Base-by-base conservation (phyloP, 37 sponge, comb jelly and placozoan species). In the Cliona cf. orientalis region DNA sequence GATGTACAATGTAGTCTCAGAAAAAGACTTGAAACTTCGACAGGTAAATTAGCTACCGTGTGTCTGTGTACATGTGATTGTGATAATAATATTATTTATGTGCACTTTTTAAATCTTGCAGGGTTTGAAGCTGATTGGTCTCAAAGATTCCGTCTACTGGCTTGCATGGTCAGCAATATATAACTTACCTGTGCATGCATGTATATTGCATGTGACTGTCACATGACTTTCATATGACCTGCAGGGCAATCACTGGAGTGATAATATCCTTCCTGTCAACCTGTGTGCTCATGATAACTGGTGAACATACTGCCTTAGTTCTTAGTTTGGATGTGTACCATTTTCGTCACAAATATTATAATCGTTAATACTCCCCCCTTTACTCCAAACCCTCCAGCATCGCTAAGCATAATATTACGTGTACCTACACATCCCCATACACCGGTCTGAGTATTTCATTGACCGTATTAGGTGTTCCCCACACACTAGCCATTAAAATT, bases 101-200 rank as follows among this genome's bases (percentile, higher is more conserved):
- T 21, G 11, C 12, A 62, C 22, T 62, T 62, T 26, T 26, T 62
- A 23, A 62, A 7, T 62, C 46, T 23, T 37, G 17, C 44, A 91
- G 80, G 93, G 93, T 11, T 49, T 93, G 69, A 93, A 93, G 64
- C 61, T 93, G 21, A 85, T 88, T 72, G 93, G 93, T 5, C 59
- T 93, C 70, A 93, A 93, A 69, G 93, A 93, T 61, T 93, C 93
- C 36, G 62, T 88, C 41, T 93, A 93, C 63, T 93, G 93, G 93
- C 36, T 80, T 19, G 79, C 93, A 65, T 93, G 93, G 93, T 93
- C 49, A 63, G 88, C 45, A 57, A 34, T 1, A 71, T 26, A n/a
- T n/a, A n/a, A n/a, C n/a, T n/a, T n/a, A n/a, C n/a, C n/a, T n/a
- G n/a, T n/a, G n/a, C n/a, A 29, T 44, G 5, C 46, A 39, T 64